These are phyloP conservation scores for Palaemon carinicauda DNA, from an alignment of 1,140 invertebrate species.

Conservation along the genomic window DNA sequence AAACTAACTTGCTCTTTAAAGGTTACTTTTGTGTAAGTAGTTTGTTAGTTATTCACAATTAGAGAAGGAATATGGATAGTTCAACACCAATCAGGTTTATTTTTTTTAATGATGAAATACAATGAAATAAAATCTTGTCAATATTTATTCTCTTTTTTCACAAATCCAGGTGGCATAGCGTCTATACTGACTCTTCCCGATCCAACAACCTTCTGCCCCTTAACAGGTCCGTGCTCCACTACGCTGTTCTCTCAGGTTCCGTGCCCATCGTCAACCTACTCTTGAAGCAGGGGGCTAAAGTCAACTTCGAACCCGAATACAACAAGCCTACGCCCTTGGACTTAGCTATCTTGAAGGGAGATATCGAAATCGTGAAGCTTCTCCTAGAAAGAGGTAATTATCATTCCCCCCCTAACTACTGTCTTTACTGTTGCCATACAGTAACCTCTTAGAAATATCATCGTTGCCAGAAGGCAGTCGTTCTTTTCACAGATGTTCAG, in stretches of 20 bases:
- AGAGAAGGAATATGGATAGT: too few species aligned
- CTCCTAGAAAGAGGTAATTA: conserved; percentile 76
- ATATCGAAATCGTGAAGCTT: conserved; percentile 76
- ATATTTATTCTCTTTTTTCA: background rate
- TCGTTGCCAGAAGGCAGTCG: too few species aligned
- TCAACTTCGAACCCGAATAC: conserved; percentile 73
- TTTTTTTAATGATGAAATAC: background rate
- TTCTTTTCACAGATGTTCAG: too few species aligned
- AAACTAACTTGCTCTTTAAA: too few species aligned
- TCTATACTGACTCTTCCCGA: conserved; percentile 16
- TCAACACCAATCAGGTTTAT: too few species aligned
- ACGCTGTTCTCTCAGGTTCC: conserved; percentile 84
- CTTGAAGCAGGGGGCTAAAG: conserved; percentile 79
- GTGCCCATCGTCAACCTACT: conserved; percentile 80
- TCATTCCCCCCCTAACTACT: conserved; percentile 65
- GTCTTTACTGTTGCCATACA: background rate
- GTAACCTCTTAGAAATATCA: too few species aligned
- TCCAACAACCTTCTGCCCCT: background rate
- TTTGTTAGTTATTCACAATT: too few species aligned
- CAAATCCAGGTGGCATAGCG: conserved; percentile 7
- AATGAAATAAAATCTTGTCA: background rate
- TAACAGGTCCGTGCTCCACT: conserved; percentile 78
- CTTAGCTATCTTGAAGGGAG: conserved; percentile 83
- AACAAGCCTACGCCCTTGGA: conserved; percentile 85
- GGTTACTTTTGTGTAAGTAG: too few species aligned